phyloP scores from a whole-genome alignment of 2,888 invertebrate genomes.

The Drosophila monieri region DNA sequence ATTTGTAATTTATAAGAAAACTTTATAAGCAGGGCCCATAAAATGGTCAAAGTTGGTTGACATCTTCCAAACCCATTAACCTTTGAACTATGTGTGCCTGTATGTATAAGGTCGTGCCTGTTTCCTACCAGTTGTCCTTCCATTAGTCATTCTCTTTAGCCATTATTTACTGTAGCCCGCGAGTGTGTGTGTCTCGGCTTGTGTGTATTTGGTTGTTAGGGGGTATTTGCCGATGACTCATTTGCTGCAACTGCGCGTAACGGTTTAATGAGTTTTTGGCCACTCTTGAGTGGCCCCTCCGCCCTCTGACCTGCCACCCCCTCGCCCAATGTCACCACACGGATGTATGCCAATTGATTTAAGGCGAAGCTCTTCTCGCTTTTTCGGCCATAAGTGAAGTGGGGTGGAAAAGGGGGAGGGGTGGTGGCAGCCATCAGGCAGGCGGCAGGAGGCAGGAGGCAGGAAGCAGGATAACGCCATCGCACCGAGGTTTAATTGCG shows the following conservation, averaged over 20 bases:
- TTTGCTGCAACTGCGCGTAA: constrained; percentile 61
- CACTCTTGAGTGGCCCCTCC: constrained; percentile 14
- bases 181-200: constrained; percentile 1
- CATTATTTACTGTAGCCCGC: constrained; percentile 10
- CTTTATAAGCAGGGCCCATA: no score
- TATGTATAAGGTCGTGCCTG: no score
- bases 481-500: constrained; percentile 25
- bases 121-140: no score
- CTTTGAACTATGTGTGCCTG: no score
- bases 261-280: constrained; percentile 61
- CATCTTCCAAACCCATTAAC: no score
- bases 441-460: constrained; percentile 1
- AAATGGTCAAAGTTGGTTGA: no score
- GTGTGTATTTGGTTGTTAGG: constrained; percentile 37
- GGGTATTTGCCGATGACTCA: constrained; percentile 56
- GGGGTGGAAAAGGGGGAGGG: constrained; percentile 9
- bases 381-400: constrained; percentile 26
- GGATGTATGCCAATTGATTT: constrained; percentile 50
- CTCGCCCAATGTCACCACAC: background rate
- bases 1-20: no score
- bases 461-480: constrained; percentile 22
- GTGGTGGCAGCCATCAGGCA: background rate
- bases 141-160: background rate
- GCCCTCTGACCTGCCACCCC: background rate
- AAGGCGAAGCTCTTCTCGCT: constrained; percentile 34